phyloP scores from a whole-genome alignment of 1,140 invertebrate genomes.

The Pseudoatta argentina region DNA sequence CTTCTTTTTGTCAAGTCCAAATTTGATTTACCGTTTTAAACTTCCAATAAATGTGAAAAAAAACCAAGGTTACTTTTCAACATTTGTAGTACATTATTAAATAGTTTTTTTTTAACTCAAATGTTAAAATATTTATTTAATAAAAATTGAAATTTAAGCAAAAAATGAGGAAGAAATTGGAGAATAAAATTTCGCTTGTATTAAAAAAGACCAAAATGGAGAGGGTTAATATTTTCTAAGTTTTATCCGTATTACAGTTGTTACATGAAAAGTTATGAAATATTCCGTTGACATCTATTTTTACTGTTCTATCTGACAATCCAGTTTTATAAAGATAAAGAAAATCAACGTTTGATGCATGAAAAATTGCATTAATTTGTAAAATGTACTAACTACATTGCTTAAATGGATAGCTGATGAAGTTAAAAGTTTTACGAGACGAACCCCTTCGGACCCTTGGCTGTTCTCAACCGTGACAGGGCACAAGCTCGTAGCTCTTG shows the following conservation, averaged over 20 bases:
- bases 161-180: too few species aligned
- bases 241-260: not conserved
- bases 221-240: not conserved
- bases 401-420: slow-evolving; percentile 36
- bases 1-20: too few species aligned
- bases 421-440: slow-evolving; percentile 53
- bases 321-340: not conserved
- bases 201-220: too few species aligned
- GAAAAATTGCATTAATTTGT: slow-evolving; percentile 42
- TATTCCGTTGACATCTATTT: not conserved
- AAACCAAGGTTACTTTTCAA: too few species aligned
- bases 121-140: too few species aligned
- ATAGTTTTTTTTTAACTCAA: too few species aligned
- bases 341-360: not conserved
- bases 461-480: slow-evolving; percentile 27
- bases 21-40: too few species aligned
- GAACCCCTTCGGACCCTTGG: slow-evolving; percentile 19
- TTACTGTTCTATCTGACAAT: not conserved
- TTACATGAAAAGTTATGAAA: not conserved
- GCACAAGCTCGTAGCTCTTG: slow-evolving; percentile 43
- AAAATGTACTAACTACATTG: slow-evolving; percentile 9
- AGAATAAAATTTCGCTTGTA: too few species aligned
- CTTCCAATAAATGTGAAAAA: too few species aligned
- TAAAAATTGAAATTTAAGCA: too few species aligned
- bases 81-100: too few species aligned